phyloP scores from a whole-genome alignment of 2,888 invertebrate species.

The Tiphia femorata region DNA sequence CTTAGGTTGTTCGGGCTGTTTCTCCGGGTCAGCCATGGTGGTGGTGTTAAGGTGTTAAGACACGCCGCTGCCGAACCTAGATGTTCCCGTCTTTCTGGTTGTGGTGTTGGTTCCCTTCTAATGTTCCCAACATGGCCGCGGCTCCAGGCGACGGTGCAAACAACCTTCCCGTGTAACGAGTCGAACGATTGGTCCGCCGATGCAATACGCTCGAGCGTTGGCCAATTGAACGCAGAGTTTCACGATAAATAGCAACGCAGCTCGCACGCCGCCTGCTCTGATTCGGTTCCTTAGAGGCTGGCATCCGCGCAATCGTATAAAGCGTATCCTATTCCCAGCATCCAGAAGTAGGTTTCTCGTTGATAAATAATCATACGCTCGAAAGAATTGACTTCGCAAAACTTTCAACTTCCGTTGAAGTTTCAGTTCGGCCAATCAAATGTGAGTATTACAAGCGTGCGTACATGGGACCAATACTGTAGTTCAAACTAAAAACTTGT shows the following conservation, averaged over 20 bases:
- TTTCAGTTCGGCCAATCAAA: too few species aligned
- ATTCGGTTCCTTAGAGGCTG: too few species aligned
- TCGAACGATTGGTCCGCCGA: slow-evolving; percentile 36
- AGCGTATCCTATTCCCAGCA: too few species aligned
- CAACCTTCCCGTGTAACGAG: slow-evolving; percentile 47
- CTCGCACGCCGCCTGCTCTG: slow-evolving; percentile 31
- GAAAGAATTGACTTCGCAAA: too few species aligned
- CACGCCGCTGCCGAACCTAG: slow-evolving; percentile 71
- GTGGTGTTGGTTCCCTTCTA: slow-evolving; percentile 71
- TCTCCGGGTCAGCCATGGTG: slow-evolving; percentile 97
- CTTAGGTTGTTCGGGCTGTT: slow-evolving; percentile 82
- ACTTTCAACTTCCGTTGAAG: too few species aligned
- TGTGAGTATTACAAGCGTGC: too few species aligned
- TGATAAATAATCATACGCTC: too few species aligned
- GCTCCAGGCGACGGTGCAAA: slow-evolving; percentile 60
- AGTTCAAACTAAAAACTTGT: too few species aligned
- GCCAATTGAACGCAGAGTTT: slow-evolving; percentile 30
- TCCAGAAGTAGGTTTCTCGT: too few species aligned
- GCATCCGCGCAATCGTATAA: too few species aligned
- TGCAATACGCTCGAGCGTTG: slow-evolving; percentile 2
- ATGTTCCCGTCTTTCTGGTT: slow-evolving; percentile 71
- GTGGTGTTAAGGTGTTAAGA: slow-evolving; percentile 69
- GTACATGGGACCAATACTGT: too few species aligned
- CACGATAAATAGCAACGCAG: slow-evolving; percentile 26
- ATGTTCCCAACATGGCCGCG: slow-evolving; percentile 67